These are phyloP conservation scores for Dilophus febrilis DNA, from an alignment of 2,888 invertebrate species.

Conservation along the genomic window DNA sequence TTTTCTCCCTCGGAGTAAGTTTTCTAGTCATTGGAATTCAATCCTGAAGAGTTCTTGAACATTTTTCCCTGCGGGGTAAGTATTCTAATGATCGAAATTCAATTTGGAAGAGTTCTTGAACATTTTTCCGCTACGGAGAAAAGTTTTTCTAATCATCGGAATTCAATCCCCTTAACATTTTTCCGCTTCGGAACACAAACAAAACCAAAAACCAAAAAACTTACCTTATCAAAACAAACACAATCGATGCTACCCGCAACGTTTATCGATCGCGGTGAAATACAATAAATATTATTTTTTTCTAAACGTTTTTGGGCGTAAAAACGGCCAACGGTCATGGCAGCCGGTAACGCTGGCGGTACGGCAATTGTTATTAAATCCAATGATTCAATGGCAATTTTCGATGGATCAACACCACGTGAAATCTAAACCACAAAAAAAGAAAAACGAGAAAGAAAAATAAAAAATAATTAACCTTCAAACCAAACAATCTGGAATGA, in stretches of 20 bases:
- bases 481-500: not conserved
- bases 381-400: slow-evolving; percentile 60
- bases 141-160: too few relatives aligned
- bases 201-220: too few relatives aligned
- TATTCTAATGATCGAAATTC: too few relatives aligned
- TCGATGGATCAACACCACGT: slow-evolving; percentile 39
- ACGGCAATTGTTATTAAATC: slow-evolving; percentile 92
- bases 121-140: too few relatives aligned
- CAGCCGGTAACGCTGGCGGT: slow-evolving; percentile 88
- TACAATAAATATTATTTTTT: slow-evolving; percentile 67
- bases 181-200: too few relatives aligned
- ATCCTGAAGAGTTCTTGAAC: too few relatives aligned
- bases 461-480: not conserved
- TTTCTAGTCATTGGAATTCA: too few relatives aligned
- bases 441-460: not conserved
- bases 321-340: slow-evolving; percentile 87
- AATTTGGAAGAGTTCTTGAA: too few relatives aligned
- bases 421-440: slow-evolving; percentile 32
- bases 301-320: slow-evolving; percentile 77
- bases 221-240: slow-evolving; percentile 79
- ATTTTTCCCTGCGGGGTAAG: too few relatives aligned
- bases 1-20: too few relatives aligned
- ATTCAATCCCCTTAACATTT: too few relatives aligned
- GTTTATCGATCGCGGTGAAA: slow-evolving; percentile 84
- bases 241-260: slow-evolving; percentile 81